Conservation (phyloP, 92 coral and sea anemone genomes). For the Bergia sp. region DNA sequence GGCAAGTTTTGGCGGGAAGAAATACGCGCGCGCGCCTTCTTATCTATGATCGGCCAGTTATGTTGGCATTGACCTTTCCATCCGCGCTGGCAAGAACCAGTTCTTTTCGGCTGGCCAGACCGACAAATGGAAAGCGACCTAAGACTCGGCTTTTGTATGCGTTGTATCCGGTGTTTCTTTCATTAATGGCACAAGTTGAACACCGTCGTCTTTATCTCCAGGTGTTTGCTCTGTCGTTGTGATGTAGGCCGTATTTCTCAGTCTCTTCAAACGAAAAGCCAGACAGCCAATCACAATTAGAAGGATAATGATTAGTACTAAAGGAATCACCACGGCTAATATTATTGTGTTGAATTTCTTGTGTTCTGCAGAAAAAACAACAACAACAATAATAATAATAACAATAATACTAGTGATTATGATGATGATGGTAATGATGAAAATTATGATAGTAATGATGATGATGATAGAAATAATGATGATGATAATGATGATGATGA, state of each 20-base stretch:
- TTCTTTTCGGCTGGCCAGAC: too few relatives aligned
- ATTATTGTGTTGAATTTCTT: neutral
- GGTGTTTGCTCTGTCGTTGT: neutral
- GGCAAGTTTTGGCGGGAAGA: too few relatives aligned
- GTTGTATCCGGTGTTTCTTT: conserved; percentile 15
- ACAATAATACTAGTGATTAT: neutral
- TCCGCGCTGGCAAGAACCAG: too few relatives aligned
- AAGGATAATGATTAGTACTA: neutral
- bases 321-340: neutral
- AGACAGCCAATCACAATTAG: conserved; percentile 16
- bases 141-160: neutral
- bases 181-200: neutral
- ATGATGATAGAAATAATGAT: too few relatives aligned
- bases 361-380: neutral
- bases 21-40: too few relatives aligned
- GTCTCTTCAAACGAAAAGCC: neutral
- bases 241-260: neutral
- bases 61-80: too few relatives aligned
- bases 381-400: neutral
- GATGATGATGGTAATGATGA: too few relatives aligned
- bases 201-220: neutral
- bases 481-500: too few relatives aligned
- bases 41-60: too few relatives aligned
- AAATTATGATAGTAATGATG: too few relatives aligned
- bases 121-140: neutral